Percentiles rank a stretch among this genome's conserved stretches.
These are phyloP conservation scores for Ferrisia virgata DNA, from an alignment of 2,888 invertebrate genomes.

Conservation along the genomic window DNA sequence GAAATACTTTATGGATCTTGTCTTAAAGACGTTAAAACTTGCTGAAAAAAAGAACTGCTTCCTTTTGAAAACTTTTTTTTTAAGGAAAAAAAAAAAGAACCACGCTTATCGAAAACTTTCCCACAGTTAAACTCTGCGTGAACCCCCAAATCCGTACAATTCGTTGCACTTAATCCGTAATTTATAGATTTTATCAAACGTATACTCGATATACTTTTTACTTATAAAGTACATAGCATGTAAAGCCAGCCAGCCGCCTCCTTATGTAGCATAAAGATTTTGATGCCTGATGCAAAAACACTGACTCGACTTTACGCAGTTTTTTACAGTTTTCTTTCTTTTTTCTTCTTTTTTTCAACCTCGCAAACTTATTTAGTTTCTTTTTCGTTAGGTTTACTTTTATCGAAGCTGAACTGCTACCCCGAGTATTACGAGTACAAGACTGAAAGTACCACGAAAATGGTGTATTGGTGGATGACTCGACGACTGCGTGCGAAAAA, in stretches of 20 bases:
- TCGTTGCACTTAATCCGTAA: background rate
- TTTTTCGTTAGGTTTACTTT: background rate
- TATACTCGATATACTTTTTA: background rate
- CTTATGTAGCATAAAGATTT: background rate
- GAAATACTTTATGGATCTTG: background rate
- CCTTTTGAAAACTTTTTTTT: background rate
- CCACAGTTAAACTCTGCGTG: background rate
- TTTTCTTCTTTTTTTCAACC: too few species aligned
- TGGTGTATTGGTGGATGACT: too few species aligned
- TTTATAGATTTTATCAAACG: conserved; percentile 7
- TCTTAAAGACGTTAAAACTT: background rate
- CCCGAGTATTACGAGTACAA: too few species aligned
- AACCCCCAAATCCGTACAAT: background rate
- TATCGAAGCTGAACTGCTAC: too few species aligned
- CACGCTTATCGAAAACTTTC: background rate
- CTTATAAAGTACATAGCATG: background rate
- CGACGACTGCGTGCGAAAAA: background rate
- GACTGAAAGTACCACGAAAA: too few species aligned
- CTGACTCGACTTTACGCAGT: background rate
- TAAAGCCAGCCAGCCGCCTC: background rate
- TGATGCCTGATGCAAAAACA: background rate
- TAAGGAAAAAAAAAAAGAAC: too few species aligned
- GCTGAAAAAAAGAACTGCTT: background rate
- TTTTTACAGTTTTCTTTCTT: too few species aligned
- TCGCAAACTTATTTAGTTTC: background rate